phyloP scores from a whole-genome alignment of 2,797 vertebrate genomes.

The Bryconaethiops microstoma region DNA sequence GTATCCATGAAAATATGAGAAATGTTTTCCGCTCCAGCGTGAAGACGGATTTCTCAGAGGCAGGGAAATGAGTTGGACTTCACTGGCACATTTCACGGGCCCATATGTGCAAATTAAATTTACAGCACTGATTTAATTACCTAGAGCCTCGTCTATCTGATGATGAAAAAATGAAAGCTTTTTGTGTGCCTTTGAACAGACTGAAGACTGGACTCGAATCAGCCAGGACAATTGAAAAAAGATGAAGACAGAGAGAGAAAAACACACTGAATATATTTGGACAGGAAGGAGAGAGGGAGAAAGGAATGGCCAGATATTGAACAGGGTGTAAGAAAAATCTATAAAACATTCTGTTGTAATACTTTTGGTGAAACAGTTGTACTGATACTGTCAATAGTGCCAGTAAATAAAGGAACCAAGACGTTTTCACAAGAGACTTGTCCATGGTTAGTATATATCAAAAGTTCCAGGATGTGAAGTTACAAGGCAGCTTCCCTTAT shows the following conservation, averaged over 20 bases:
- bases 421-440: no score
- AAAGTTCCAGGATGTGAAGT: no score
- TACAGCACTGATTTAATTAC: constrained; percentile 29
- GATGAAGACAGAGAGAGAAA: background rate
- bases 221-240: background rate
- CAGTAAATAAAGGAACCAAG: no score
- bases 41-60: background rate
- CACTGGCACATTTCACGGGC: constrained; percentile 5
- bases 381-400: background rate
- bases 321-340: background rate
- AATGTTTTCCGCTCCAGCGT: background rate
- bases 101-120: constrained; percentile 20
- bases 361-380: background rate
- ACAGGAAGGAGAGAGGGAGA: background rate
- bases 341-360: background rate
- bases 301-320: background rate
- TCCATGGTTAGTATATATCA: no score
- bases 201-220: background rate
- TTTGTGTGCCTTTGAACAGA: background rate
- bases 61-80: constrained; percentile 2
- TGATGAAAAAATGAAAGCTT: background rate
- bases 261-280: background rate
- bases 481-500: no score
- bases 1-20: background rate
- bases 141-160: background rate